These are phyloP conservation scores for Hirtodrosophila histrioides DNA, from an alignment of 2,888 invertebrate species.

Conservation along the genomic window DNA sequence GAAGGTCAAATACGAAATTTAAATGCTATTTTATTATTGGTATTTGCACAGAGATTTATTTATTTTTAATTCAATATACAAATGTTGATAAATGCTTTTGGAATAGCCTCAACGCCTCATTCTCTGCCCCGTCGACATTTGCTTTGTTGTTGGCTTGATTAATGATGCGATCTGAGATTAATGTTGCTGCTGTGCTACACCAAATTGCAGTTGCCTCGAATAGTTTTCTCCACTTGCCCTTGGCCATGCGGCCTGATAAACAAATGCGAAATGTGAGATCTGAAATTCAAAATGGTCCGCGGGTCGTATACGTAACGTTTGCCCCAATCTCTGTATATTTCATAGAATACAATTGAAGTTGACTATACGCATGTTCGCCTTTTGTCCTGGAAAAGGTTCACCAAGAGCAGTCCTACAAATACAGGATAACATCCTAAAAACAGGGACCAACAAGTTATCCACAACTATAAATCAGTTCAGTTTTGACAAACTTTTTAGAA, in stretches of 20 bases:
- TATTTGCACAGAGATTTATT: constrained; percentile 50
- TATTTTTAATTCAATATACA: constrained; percentile 66
- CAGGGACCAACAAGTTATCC: too few relatives aligned
- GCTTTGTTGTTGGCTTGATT: constrained; percentile 61
- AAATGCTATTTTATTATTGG: constrained; percentile 47
- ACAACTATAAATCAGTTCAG: too few relatives aligned
- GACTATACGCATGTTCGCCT: too few relatives aligned
- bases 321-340: background rate
- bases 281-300: constrained; percentile 19
- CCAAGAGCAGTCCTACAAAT: too few relatives aligned
- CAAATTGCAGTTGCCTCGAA: constrained; percentile 56
- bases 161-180: constrained; percentile 70
- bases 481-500: too few relatives aligned
- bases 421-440: too few relatives aligned
- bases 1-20: constrained; percentile 54
- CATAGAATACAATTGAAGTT: constrained; percentile 8
- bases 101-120: constrained; percentile 11
- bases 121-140: constrained; percentile 19
- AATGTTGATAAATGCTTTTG: constrained; percentile 70
- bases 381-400: too few relatives aligned
- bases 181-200: constrained; percentile 51
- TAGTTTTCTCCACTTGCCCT: constrained; percentile 26
- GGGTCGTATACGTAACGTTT: constrained; percentile 31
- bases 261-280: constrained; percentile 22
- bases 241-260: constrained; percentile 35